Base-by-base conservation (phyloP, 2,888 invertebrate species). In the Hirtodrosophila confusa region DNA sequence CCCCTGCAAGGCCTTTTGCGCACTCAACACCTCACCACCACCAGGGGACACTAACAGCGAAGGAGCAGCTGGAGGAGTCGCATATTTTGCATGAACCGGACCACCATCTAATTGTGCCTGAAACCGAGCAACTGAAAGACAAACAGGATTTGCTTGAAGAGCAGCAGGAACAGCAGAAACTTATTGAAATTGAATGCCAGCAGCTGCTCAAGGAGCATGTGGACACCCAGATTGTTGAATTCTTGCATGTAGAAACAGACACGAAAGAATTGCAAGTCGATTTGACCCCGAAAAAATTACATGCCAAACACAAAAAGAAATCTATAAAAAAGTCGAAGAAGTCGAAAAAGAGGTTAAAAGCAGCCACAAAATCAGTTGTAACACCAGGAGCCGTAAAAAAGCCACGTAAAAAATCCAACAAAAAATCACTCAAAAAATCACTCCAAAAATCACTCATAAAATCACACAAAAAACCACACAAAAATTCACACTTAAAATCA, bases 21-120 rank as follows among this genome's bases (percentile, higher is more conserved):
- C 65, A 65, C 35, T 69, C 56, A 40, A 66, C 66, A 35, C 66
- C 65, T 3, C 51, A 51, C 24, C 60, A 50, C 5, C 40, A 23
- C 9, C 27, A 10, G 27, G 27, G 6, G 3, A 0, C 0, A 44
- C 5, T 0, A 17, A 29, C n/a, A 29, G 4, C 29, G 11, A 3
- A 31, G 9, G 31, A 31, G 3, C 31, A 31, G 31, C 31, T 31
- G 9, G 3, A 31, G 31, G 31, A 27, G 6, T 27, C 27, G 6
- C 27, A 27, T 6, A 27, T 27, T 27, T 17, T 17, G 17, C 17
- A 17, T 17, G 27, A 17, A 0, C 36, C 10, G 29, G 10, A 24
- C 27, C 27, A 44, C 4, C n/a, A 33, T 12, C 8, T 12, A 29
- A 17, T n/a, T n/a, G 11, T 23, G 7, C n/a, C 12, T 2, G 40